phyloP scores from a whole-genome alignment of 2,888 invertebrate species.

The Cephus pulcher region DNA sequence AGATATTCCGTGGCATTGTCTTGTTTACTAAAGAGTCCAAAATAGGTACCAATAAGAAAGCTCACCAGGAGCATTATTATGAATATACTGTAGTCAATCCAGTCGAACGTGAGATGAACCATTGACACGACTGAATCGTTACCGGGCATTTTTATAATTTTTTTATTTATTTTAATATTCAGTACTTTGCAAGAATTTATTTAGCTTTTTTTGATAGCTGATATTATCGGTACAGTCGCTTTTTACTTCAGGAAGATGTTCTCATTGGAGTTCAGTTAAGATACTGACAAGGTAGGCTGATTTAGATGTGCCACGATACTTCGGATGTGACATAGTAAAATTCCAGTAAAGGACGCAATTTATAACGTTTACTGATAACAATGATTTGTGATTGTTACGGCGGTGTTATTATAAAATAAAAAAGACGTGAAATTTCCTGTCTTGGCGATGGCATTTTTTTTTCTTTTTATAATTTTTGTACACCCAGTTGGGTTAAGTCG shows the following conservation, averaged over 20 bases:
- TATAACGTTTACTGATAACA: neutral
- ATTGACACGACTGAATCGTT: neutral
- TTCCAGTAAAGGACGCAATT: neutral
- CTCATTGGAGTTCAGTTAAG: neutral
- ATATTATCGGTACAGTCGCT: neutral
- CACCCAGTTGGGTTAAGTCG: no score
- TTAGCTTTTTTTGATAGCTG: neutral
- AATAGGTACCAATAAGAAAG: slow-evolving; percentile 70
- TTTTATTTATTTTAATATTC: neutral
- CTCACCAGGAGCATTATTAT: slow-evolving; percentile 67
- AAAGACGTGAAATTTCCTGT: no score
- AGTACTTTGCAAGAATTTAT: neutral
- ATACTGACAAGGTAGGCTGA: neutral
- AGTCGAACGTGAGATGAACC: slow-evolving; percentile 56
- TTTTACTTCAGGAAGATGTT: neutral
- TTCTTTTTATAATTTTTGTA: no score
- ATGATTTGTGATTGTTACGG: no score
- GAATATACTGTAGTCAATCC: slow-evolving; percentile 70
- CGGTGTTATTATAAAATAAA: no score
- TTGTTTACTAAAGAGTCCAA: slow-evolving; percentile 70
- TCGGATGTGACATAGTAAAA: neutral
- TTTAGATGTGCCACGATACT: neutral
- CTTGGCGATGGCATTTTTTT: no score
- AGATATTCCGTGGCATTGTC: slow-evolving; percentile 75
- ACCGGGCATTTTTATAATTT: neutral